These are phyloP conservation scores for Hypocryptadius cinnamomeus DNA, from an alignment of 2,113 vertebrate genomes.

Conservation along the genomic window DNA sequence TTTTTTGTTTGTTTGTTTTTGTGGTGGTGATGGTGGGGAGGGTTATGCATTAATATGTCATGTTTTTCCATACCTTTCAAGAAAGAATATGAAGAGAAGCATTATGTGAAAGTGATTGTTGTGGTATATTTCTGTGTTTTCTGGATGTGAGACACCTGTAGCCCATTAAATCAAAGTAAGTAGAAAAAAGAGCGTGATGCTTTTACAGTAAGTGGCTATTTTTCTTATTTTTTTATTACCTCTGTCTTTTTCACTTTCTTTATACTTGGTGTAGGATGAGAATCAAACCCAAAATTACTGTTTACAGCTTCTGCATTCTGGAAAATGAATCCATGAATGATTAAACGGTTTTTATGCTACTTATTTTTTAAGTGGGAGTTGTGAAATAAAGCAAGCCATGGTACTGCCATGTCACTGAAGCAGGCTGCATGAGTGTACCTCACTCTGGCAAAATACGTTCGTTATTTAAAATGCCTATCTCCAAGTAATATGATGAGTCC, in stretches of 20 bases:
- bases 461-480: conserved; percentile 4
- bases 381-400: background rate
- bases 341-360: background rate
- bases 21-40: accelerated
- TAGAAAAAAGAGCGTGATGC: background rate
- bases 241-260: background rate
- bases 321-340: background rate
- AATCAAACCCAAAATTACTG: background rate
- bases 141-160: background rate
- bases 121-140: background rate
- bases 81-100: background rate
- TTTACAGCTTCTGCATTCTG: background rate
- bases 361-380: background rate
- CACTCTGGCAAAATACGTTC: background rate
- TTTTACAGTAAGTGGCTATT: background rate
- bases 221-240: background rate
- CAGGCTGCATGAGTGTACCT: background rate
- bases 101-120: background rate
- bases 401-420: background rate
- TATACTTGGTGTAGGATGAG: background rate
- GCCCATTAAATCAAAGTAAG: background rate
- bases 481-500: background rate
- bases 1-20: background rate
- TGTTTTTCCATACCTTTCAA: background rate
- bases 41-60: background rate